Evolutionary conservation across 2,797 vertebrate genomes (phyloP), one percentile per base, ranked within the genome.

Genomic region (Cirrhinus molitorella): DNA sequence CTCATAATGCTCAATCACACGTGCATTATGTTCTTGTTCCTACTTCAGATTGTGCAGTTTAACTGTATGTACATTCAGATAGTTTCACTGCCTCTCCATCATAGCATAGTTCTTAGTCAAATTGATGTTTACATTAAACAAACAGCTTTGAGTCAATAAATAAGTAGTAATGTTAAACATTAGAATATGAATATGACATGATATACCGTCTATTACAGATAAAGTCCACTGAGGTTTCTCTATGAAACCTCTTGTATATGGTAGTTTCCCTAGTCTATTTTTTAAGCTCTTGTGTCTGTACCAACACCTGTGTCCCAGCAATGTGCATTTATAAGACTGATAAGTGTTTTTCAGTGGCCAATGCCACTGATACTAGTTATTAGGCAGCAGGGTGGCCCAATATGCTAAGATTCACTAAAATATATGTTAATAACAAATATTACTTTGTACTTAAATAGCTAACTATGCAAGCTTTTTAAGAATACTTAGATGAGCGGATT

Each of bases 1-100:
- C 61, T 79, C 77, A 65, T 19, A 67, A 67, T 40, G 31, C 34
- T 70, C 65, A 47, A 11, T n/a, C 17, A 31, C 40, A 73, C 21
- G 13, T 72, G 53, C 67, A 10, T 59, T n/a, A 12, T 81, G 67
- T 61, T 43, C 67, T 14, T 17, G 67, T 61, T 72, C 23, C 40
- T 28, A 11, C 77, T 67, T 79, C 28, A 53, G 37, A 61, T 21
- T 81, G 67, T 81, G 21, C 13, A 47, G 40, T 40, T 40, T 23
- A 3, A 31, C 25, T 37, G 47, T 19, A 25, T n/a, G 59, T 16
- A 40, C 49, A 40, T 37, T 25, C 78, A 68, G 31, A 16, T 59
- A 25, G 37, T 45, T 61, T 45, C 1, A 0, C 23, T 23, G 43
- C 76, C 13, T 49, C 2, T 63, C 55, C 28, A n/a, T 16, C 55